Percentiles rank a stretch among this genome's conserved stretches.
Conservation (phyloP, 2,888 invertebrate species). For the Pantelozetes paolii region DNA sequence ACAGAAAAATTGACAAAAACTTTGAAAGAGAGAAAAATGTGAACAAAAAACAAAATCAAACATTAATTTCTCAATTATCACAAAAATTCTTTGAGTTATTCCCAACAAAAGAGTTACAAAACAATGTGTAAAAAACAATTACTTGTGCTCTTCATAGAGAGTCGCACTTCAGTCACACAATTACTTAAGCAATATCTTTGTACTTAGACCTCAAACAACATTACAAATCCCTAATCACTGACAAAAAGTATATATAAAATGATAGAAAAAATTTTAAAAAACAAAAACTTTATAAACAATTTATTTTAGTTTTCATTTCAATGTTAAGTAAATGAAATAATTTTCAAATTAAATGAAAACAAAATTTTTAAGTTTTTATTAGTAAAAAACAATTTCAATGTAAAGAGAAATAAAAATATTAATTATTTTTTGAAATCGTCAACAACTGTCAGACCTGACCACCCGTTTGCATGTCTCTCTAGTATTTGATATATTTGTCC, state of each 20-base stretch:
- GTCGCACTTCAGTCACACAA: constrained; percentile 34
- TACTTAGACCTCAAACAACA: constrained; percentile 25
- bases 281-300: constrained; percentile 6
- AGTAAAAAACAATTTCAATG: constrained; percentile 22
- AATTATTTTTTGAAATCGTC: constrained; percentile 27
- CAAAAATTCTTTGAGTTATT: not conserved
- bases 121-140: not conserved
- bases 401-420: not conserved
- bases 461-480: not conserved
- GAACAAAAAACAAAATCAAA: constrained; percentile 23
- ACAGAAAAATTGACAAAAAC: not conserved
- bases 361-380: not conserved
- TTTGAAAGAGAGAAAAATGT: not conserved
- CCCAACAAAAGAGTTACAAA: constrained; percentile 9
- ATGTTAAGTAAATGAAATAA: constrained; percentile 22
- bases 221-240: constrained; percentile 27
- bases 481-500: not conserved
- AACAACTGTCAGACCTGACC: constrained; percentile 17
- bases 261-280: not conserved
- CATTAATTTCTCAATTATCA: too few relatives aligned
- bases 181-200: constrained; percentile 37
- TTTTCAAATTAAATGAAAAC: not conserved
- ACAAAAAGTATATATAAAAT: not conserved
- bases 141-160: constrained; percentile 26
- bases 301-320: constrained; percentile 10